These are phyloP conservation scores for Python bivittatus DNA, from an alignment of 2,113 vertebrate genomes.

Conservation along the genomic window DNA sequence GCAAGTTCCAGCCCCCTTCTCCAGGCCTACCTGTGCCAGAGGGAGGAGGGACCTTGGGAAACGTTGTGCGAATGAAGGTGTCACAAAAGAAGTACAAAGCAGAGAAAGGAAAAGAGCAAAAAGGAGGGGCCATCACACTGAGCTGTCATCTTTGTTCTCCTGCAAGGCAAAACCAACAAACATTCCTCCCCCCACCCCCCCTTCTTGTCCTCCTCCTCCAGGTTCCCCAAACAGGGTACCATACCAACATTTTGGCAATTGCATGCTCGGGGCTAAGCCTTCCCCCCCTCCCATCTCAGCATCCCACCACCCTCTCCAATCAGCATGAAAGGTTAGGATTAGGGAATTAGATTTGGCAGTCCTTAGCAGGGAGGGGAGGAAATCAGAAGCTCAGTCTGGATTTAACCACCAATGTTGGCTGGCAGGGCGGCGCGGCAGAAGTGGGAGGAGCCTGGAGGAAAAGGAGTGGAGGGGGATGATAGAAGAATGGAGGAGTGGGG, in stretches of 20 bases:
- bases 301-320: neutral
- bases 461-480: neutral
- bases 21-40: too few relatives aligned
- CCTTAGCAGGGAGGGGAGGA: neutral
- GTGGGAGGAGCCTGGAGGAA: neutral
- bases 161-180: neutral
- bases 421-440: neutral
- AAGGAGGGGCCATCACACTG: rapidly evolving
- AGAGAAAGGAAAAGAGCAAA: neutral
- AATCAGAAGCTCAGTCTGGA: neutral
- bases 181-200: rapidly evolving
- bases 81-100: neutral
- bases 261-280: too few relatives aligned
- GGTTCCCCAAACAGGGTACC: too few relatives aligned
- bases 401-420: neutral
- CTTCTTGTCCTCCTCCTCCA: too few relatives aligned
- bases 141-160: neutral
- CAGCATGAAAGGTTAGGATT: neutral
- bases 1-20: neutral
- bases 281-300: rapidly evolving
- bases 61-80: neutral
- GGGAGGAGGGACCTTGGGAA: neutral
- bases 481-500: neutral
- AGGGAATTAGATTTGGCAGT: neutral
- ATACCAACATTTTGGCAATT: too few relatives aligned